A percentile compares a stretch with the other conserved stretches of the same genome.
These are phyloP conservation scores for Rhogogaster chlorosoma DNA, from an alignment of 2,888 invertebrate species.

Conservation along the genomic window DNA sequence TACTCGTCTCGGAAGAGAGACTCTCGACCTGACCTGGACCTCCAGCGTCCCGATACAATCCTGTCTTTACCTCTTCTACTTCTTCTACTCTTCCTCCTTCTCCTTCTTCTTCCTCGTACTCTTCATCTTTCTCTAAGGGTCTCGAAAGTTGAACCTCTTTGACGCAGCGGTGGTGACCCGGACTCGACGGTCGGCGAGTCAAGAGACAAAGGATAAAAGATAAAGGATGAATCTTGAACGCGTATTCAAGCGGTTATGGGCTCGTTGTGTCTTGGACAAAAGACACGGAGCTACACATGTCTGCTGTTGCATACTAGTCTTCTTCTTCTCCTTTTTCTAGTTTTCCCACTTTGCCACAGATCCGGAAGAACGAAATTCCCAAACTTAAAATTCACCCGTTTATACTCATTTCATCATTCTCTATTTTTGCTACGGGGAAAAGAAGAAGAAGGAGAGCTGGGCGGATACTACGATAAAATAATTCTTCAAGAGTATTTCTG, in stretches of 20 bases:
- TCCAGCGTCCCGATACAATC: not conserved
- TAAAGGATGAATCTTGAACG: conserved; percentile 12
- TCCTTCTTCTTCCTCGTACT: not conserved
- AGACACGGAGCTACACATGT: not conserved
- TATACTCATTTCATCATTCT: not conserved
- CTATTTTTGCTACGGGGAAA: not conserved
- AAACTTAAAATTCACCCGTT: no score
- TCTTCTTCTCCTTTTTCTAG: not conserved
- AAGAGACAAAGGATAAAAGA: conserved; percentile 20
- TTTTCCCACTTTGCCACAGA: not conserved
- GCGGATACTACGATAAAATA: conserved; percentile 34
- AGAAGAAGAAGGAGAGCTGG: not conserved
- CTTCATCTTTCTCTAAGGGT: not conserved
- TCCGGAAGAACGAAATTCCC: no score
- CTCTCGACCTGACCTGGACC: conserved; percentile 16
- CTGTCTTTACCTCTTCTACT: conserved; percentile 16
- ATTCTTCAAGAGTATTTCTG: not conserved
- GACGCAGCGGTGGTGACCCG: not conserved
- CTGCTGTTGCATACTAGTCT: not conserved
- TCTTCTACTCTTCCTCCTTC: not conserved
- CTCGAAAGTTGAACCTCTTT: conserved; percentile 21
- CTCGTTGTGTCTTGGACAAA: not conserved
- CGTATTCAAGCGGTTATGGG: not conserved
- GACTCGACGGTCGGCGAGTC: not conserved
- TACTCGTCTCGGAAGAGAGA: not conserved